Conservation (phyloP, 2,113 vertebrate genomes). For the Sterna hirundo region DNA sequence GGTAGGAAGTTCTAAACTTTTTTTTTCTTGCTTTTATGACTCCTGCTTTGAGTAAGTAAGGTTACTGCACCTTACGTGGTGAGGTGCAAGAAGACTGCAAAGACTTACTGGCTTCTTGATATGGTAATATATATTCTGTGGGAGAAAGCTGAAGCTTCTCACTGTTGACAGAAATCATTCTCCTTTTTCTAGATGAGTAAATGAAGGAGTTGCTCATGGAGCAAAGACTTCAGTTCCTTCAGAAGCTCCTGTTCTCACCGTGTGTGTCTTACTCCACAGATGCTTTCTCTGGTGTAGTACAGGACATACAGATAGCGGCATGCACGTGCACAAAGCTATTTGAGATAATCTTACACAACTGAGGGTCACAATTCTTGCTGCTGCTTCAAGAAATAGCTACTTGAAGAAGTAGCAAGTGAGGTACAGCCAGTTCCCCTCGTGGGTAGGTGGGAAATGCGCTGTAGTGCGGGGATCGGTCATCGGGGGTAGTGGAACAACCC, state of each 20-base stretch:
- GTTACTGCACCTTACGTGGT: not conserved
- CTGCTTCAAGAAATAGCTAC: not conserved
- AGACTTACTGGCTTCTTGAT: not conserved
- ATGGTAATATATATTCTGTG: not conserved
- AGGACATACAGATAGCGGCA: not conserved
- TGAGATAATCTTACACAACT: not conserved
- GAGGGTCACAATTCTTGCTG: fast-evolving
- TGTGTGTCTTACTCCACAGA: fast-evolving
- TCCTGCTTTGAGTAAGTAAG: not conserved
- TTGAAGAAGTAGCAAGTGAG: not conserved
- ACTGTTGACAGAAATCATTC: not conserved
- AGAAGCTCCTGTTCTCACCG: not conserved
- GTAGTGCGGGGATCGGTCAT: fast-evolving
- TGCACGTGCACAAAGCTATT: not conserved
- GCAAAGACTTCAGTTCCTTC: not conserved
- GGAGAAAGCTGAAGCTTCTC: not conserved
- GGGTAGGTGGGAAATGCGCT: not conserved
- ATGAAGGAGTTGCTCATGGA: not conserved
- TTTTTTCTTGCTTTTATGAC: not conserved
- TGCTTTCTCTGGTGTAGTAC: not conserved
- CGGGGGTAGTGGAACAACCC: not conserved
- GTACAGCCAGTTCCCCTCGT: not conserved
- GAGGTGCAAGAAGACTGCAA: not conserved
- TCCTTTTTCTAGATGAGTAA: not conserved
- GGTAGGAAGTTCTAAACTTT: not conserved